Percentiles rank a stretch among this genome's conserved stretches.
phyloP scores from a whole-genome alignment of 2,113 vertebrate genomes.

The Brachionichthys hirsutus region DNA sequence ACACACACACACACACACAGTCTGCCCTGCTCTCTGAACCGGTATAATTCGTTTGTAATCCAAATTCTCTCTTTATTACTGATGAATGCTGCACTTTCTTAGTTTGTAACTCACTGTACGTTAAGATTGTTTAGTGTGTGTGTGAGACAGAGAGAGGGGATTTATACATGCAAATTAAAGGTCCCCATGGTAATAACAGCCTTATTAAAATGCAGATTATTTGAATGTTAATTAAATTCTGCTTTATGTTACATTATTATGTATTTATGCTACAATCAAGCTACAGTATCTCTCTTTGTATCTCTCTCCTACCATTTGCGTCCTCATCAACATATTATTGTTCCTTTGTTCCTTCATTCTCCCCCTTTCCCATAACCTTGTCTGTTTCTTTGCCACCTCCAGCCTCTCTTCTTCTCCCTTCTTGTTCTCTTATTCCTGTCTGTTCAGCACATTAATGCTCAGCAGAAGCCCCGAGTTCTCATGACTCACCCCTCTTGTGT shows the following conservation, averaged over 20 bases:
- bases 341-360: constrained; percentile 6
- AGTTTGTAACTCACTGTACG: constrained; percentile 27
- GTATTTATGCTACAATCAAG: constrained; percentile 61
- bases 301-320: constrained; percentile 28
- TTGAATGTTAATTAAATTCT: constrained; percentile 68
- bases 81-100: constrained; percentile 57
- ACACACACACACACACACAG: constrained; percentile 14
- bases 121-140: constrained; percentile 12
- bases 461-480: constrained; percentile 43
- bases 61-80: constrained; percentile 63
- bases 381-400: constrained; percentile 34
- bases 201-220: constrained; percentile 69
- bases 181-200: constrained; percentile 59
- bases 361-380: constrained; percentile 18
- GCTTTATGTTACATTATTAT: constrained; percentile 62
- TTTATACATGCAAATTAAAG: constrained; percentile 59
- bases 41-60: constrained; percentile 50
- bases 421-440: constrained; percentile 36
- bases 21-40: constrained; percentile 35
- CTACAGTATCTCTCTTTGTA: constrained; percentile 29
- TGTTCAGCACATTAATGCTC: constrained; percentile 60
- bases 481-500: constrained; percentile 56
- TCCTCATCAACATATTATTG: constrained; percentile 20
- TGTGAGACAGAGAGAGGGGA: constrained; percentile 25
- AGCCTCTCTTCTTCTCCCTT: constrained; percentile 34